Base-by-base conservation (phyloP, 2,888 invertebrate species). In the Steinernema hermaphroditum region DNA sequence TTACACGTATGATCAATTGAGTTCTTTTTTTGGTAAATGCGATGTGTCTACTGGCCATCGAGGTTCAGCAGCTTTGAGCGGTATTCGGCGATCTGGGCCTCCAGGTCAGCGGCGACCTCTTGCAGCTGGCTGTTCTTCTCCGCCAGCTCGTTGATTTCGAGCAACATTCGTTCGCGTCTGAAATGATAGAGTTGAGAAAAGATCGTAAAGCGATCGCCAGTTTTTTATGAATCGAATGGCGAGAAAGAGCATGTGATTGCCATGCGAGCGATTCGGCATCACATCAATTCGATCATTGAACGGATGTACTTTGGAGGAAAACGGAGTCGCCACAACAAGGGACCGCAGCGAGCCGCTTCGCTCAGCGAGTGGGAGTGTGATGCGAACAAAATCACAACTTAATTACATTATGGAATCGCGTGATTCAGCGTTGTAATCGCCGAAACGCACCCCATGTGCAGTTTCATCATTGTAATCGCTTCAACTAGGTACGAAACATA, bases 261-360 rank as follows among this genome's bases (percentile, higher is more conserved):
- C 62, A 62, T 34, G 62, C 62, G 62, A 14, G 6, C 16, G 32
- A 6, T 9, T 19, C 50, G 22, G 50, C 50, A 50, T 22, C 32
- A 29, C 29, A 29, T 12, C 62, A 32, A 27, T 24, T 14, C 16
- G 62, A 32, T 29, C 32, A 62, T 29, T 62, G 62, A 62, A 62
- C 62, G 62, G 62, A 29, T 62, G 62, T 32, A 62, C 62, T 62
- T 62, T 62, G 62, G 32, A 62, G 46, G 46, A 46, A 46, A 62
- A n/a, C 14, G 27, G 27, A 62, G 12, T 62, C 12, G 34, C 32
- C 62, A 62, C 62, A 62, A 62, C 62, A 50, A 22, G 6, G 46
- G 2, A 46, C 46, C 14, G 6, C 46, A 46, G n/a, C n/a, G 2
- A 8, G 46, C 6, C 16, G 46, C 19, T 14, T 46, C n/a, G n/a